A percentile compares a stretch with the other conserved stretches of the same genome.
These are phyloP conservation scores for Gnathonemus longibarbis DNA, from an alignment of 2,113 vertebrate species.

Conservation along the genomic window DNA sequence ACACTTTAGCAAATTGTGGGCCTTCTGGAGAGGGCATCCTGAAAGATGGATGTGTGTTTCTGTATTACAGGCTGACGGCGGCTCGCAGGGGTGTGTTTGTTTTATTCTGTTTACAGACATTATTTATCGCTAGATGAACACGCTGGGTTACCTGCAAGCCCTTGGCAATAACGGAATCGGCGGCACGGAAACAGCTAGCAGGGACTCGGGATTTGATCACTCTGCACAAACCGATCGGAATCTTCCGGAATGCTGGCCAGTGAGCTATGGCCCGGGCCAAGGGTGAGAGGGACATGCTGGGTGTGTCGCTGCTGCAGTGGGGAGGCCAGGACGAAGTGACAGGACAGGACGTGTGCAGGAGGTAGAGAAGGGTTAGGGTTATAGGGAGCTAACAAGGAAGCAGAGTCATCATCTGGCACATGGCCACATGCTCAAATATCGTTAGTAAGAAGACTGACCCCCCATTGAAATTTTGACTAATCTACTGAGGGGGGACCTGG, in stretches of 20 bases:
- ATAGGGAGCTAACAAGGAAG: neutral
- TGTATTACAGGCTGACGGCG: neutral
- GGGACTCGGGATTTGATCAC: neutral
- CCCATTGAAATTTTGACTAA: neutral
- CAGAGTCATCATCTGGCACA: neutral
- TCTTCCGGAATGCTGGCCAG: neutral
- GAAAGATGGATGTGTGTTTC: neutral
- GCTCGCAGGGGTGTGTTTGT: neutral
- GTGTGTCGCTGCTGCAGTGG: neutral
- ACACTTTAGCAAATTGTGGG: slow-evolving; percentile 7
- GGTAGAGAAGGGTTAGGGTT: neutral
- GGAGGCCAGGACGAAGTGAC: neutral
- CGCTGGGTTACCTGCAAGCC: neutral
- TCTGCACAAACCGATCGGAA: neutral
- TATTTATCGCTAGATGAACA: neutral
- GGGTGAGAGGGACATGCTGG: neutral
- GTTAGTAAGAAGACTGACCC: neutral
- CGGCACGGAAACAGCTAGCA: neutral
- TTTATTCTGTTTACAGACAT: neutral
- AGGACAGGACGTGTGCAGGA: neutral
- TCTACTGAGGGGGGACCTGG: neutral
- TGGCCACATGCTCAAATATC: neutral
- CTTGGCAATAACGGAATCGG: neutral
- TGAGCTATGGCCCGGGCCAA: neutral
- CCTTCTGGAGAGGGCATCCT: neutral